Base-by-base conservation (phyloP, 2,797 vertebrate genomes). In the Emydoidea blandingii region DNA sequence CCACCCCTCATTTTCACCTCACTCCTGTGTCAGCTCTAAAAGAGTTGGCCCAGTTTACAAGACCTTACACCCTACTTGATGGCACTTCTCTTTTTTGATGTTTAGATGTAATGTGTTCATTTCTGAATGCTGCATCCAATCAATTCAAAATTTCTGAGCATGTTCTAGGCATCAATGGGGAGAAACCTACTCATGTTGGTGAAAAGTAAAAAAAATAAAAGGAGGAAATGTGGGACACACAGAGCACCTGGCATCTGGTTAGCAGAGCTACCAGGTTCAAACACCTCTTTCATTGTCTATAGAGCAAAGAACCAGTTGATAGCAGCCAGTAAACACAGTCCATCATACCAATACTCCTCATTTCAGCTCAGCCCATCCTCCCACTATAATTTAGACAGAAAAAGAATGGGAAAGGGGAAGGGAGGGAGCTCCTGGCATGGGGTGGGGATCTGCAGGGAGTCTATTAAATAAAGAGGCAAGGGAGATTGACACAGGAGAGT, bases 241-340 rank as follows among this genome's bases (percentile, higher is more conserved):
- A 94, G 54, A 89, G 78, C n/a, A n/a, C 14, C 62, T 65, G 34
- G 34, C 34, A 19, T n/a, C 34, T 37, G 16, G 65, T 65, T 87
- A 81, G 85, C 72, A 94, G 16, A 94, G 34, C 81, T 88, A 88
- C 74, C 53, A 54, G 50, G 82, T 97, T 92, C 76, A 83, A 37
- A 74, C 78, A 90, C 27, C 79, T 93, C 44, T 52, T 82, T 21
- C 44, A 84, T 0, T 4, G 21, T 29, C 52, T 95, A 91, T 92
- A 92, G 88, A 94, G 94, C 16, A 95, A 95, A 78, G 25, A 90
- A 47, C 31, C 65, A 37, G 19, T 37, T 65, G 57, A 79, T 9
- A 54, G 29, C 81, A 54, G 52, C 19, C 23, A 12, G 16, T 79
- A 84, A 57, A 44, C 82, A 83, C 29, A 68, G 88, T 86, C 76